A percentile compares a stretch with the other conserved stretches of the same genome.
These are phyloP conservation scores for Oppia nitens DNA, from an alignment of 1,140 invertebrate species.

Conservation along the genomic window DNA sequence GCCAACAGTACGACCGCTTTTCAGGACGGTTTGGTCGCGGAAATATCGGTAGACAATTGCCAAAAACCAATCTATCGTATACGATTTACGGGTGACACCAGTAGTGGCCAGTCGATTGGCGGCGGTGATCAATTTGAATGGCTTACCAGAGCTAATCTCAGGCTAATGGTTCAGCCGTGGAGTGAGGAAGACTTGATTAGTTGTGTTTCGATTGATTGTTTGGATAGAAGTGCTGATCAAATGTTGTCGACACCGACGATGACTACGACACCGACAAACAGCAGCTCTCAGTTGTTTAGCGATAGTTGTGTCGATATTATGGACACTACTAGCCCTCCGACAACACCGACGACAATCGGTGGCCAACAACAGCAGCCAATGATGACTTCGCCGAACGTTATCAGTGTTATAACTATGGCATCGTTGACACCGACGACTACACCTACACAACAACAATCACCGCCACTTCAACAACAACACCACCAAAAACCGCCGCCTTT, in stretches of 20 bases:
- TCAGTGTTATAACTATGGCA: neutral
- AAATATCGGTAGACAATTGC: neutral
- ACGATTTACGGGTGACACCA: too few species aligned
- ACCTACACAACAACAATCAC: constrained; percentile 15
- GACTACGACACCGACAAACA: too few species aligned
- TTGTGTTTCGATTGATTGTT: too few species aligned
- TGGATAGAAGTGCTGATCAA: too few species aligned
- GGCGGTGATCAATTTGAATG: constrained; percentile 33
- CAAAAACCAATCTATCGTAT: neutral
- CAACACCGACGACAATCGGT: neutral
- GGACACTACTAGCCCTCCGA: neutral
- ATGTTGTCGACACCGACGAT: too few species aligned
- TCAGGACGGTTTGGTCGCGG: neutral
- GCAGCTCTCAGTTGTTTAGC: neutral
- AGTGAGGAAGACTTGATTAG: constrained; percentile 87
- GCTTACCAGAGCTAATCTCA: constrained; percentile 65
- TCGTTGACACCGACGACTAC: neutral
- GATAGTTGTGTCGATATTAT: neutral
- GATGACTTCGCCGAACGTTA: neutral
- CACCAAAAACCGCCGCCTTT: neutral
- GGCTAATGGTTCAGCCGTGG: constrained; percentile 83
- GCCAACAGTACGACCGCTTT: neutral
- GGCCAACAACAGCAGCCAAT: too few species aligned
- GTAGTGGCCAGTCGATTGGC: too few species aligned
- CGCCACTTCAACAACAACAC: constrained; percentile 15